A percentile compares a stretch with the other conserved stretches of the same genome.
These are phyloP conservation scores for Atta colombica DNA, from an alignment of 1,140 invertebrate genomes.

Conservation along the genomic window DNA sequence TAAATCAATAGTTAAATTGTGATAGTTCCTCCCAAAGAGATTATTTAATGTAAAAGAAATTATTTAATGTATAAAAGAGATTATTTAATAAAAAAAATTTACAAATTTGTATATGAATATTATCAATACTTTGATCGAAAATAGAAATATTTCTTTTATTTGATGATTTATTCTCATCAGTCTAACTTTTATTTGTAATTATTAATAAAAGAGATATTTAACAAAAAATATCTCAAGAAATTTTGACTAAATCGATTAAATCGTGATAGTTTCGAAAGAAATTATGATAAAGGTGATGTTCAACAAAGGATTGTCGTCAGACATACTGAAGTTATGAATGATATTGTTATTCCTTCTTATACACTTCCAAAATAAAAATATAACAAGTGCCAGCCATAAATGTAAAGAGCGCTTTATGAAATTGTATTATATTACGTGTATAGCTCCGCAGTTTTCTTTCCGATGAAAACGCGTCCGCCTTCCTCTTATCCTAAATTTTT, in stretches of 20 bases:
- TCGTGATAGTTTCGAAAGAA: not conserved
- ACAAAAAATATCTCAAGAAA: not conserved
- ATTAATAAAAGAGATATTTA: too few species aligned
- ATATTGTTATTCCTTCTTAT: not conserved
- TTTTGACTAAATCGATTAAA: slow-evolving; percentile 3
- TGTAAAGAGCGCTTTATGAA: slow-evolving; percentile 27
- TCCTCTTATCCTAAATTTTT: slow-evolving; percentile 26
- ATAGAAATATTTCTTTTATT: too few species aligned
- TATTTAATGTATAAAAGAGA: too few species aligned
- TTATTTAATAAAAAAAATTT: too few species aligned
- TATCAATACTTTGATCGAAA: too few species aligned
- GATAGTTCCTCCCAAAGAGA: not conserved
- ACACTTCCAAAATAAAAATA: not conserved
- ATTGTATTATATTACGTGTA: not conserved
- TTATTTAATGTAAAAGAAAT: too few species aligned
- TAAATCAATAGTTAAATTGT: not conserved
- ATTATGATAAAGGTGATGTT: not conserved
- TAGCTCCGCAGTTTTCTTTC: not conserved
- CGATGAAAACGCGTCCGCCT: not conserved
- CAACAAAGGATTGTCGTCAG: not conserved
- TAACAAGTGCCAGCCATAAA: slow-evolving; percentile 22
- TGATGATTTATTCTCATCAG: too few species aligned
- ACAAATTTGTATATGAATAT: too few species aligned
- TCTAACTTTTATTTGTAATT: too few species aligned
- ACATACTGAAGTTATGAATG: not conserved